Evolutionary conservation across 2,113 vertebrate genomes (phyloP), one percentile per base, ranked within the genome.

Genomic region (Fregata magnificens): DNA sequence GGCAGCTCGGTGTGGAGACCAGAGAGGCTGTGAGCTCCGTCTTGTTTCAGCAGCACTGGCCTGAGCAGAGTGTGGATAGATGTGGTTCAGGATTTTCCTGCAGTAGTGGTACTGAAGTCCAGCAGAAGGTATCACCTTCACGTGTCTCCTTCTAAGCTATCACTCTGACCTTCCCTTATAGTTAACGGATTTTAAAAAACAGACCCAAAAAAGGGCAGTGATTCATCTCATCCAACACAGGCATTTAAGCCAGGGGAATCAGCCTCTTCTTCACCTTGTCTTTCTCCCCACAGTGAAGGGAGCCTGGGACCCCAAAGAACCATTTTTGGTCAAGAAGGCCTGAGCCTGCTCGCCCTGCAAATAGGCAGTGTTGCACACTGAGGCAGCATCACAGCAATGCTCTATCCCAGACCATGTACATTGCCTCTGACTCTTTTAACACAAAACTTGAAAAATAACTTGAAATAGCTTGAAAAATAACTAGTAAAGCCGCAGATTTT

Each of bases 1-100:
- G 3, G 38, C 31, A 55, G 26, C n/a, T 28, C 0, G 1, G 11
- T 4, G 3, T 24, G n/a, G 8, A 55, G 14, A 62, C 19, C n/a
- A 49, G 61, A 62, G n/a, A 44, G 11, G 26, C 24, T n/a, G 40
- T 0, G 0, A 82, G 28, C 32, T 72, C n/a, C 31, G 8, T n/a
- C 40, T 72, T 50, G 20, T 22, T 94, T 79, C 59, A 50, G 71
- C 28, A 78, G 52, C 1, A 0, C 31, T 67, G 47, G 7, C 24
- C n/a, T 73, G 52, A 55, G 32, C 29, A 44, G 59, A 19, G 24
- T 17, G 53, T 22, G n/a, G 47, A 42, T 29, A 16, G 26, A 76
- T 25, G 26, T 74, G 49, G 36, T 29, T 88, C 53, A 36, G 19
- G 62, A 38, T 74, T 74, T 69, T 84, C 38, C 28, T 69, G 40